Evolutionary conservation across 2,888 invertebrate genomes (phyloP).

Genomic region (Apodemia duryi): DNA sequence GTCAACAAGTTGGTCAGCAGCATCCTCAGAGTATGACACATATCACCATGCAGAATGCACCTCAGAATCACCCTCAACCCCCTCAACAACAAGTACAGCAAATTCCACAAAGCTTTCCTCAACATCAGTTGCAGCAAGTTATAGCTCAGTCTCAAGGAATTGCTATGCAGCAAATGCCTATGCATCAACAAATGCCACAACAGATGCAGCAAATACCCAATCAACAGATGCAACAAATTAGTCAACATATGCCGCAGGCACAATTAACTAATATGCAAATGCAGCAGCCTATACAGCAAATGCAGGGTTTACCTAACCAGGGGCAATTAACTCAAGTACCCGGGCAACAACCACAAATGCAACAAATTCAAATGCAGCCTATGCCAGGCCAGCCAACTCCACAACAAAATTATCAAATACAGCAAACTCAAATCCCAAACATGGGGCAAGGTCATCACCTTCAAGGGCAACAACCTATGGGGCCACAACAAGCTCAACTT

Average conservation of each 20-base stretch:
- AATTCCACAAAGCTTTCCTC: slow-evolving; percentile 76
- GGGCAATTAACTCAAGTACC: slow-evolving; percentile 69
- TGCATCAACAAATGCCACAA: slow-evolving; percentile 75
- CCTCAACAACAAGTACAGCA: slow-evolving; percentile 74
- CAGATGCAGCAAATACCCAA: slow-evolving; percentile 76
- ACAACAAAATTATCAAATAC: slow-evolving; percentile 73
- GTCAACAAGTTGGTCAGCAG: slow-evolving; percentile 67
- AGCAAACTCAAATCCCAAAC: slow-evolving; percentile 71
- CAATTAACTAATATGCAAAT: slow-evolving; percentile 73
- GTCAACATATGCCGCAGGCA: slow-evolving; percentile 67
- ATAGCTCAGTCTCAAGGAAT: slow-evolving; percentile 73
- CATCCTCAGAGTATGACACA: slow-evolving; percentile 77
- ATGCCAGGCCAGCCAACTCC: slow-evolving; percentile 69
- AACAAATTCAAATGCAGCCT: slow-evolving; percentile 75
- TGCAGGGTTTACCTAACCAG: slow-evolving; percentile 70
- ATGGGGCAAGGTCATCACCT: slow-evolving; percentile 70
- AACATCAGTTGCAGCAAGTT: slow-evolving; percentile 74
- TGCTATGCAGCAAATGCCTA: slow-evolving; percentile 74
- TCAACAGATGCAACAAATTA: slow-evolving; percentile 76
- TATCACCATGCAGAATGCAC: slow-evolving; percentile 68
- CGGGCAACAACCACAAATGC: slow-evolving; percentile 71
- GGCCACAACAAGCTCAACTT: slow-evolving; percentile 69
- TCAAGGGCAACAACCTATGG: slow-evolving; percentile 67
- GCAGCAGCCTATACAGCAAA: slow-evolving; percentile 74
- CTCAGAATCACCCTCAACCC: slow-evolving; percentile 57